A percentile compares a stretch with the other conserved stretches of the same genome.
Evolutionary conservation across 2,797 vertebrate genomes (phyloP).

Genomic region (Strix occidentalis): DNA sequence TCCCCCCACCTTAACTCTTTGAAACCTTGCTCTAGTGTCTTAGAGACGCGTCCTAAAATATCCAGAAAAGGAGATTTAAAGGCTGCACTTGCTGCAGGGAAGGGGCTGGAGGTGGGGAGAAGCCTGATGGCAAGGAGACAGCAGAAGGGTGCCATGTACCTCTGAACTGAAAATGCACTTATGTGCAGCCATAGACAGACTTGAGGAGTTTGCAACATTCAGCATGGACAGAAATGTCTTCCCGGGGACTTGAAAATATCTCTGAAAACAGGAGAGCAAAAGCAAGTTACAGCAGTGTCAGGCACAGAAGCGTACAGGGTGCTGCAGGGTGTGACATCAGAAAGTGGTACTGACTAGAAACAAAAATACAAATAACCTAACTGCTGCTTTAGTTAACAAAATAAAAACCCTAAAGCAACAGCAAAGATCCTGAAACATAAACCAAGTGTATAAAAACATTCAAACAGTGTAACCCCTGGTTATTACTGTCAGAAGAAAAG

Average conservation of each 20-base stretch:
- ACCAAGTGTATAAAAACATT: neutral
- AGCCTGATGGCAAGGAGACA: neutral
- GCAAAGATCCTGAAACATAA: neutral
- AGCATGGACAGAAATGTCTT: neutral
- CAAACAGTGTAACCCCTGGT: neutral
- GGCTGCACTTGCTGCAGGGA: neutral
- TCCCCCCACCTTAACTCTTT: constrained; percentile 63
- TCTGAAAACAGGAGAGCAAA: neutral
- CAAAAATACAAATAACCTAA: neutral
- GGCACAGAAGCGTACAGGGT: neutral
- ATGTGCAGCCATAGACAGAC: fast-evolving
- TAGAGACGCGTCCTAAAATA: neutral
- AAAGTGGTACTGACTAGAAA: neutral
- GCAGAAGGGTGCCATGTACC: neutral
- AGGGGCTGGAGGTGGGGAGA: neutral
- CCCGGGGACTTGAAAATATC: neutral
- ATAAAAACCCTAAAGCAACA: neutral
- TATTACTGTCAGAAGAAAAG: neutral
- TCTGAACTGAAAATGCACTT: neutral
- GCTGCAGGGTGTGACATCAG: neutral
- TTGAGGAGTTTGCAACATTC: neutral
- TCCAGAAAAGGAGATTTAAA: neutral
- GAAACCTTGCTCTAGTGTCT: neutral
- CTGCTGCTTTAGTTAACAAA: neutral
- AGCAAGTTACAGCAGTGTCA: neutral